Base-by-base conservation (phyloP, 2,888 invertebrate genomes). In the Mamestra brassicae region DNA sequence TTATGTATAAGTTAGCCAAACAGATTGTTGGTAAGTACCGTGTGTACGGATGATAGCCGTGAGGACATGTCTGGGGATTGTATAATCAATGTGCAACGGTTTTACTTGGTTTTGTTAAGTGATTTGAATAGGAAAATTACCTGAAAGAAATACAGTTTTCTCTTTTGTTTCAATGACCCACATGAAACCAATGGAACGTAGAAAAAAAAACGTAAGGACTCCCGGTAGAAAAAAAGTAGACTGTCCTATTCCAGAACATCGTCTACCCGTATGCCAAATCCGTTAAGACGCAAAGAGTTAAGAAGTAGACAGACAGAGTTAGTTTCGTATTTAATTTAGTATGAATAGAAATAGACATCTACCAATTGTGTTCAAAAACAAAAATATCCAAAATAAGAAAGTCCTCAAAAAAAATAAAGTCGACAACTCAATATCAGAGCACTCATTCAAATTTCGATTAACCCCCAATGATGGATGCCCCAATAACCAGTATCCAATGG, bases 401-500 rank as follows among this genome's bases (percentile, higher is more conserved):
- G 47, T 47, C 47, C 38, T 57, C 15, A 62, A 65, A 57, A 36
- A 38, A n/a, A 26, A 26, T 26, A 0, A 26, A 26, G 26, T 26
- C 34, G 17, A 55, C 38, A 38, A 81, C 75, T 80, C 42, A 60
- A 76, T 77, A 52, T 52, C 38, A 4, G 50, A 70, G 36, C 61
- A 82, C 78, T 78, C 71, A 54, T 78, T 84, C 83, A 87, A 78
- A 84, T 82, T 86, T 85, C 83, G 85, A 87, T 84, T 85, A 79
- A 89, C 83, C 81, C 78, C 74, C 80, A 71, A 88, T 93, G 94
- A 94, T 93, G 87, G 93, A 94, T 94, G 87, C 75, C 62, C 83
- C 86, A 90, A 91, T 93, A 92, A 89, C 66, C 89, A 74, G 84
- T 87, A 88, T 86, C 86, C 58, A 88, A 90, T 90, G 87, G 85